Conservation (phyloP, 2,113 vertebrate species). For the Arizona elegans region DNA sequence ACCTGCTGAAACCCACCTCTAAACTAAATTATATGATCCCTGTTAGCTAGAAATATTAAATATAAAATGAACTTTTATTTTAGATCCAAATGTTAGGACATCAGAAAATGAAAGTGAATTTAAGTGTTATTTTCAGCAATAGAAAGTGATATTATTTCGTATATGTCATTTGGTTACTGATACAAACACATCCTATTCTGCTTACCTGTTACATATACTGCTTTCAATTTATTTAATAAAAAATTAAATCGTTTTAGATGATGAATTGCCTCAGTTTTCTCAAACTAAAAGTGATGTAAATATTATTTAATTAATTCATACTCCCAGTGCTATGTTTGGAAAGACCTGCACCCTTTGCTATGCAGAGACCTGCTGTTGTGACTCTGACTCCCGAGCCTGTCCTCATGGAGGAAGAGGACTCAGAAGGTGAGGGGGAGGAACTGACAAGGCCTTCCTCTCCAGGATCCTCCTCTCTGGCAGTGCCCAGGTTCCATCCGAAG, state of each 20-base stretch:
- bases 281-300: not conserved
- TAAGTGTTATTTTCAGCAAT: not conserved
- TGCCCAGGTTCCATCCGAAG: too few species aligned
- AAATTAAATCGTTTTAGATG: not conserved
- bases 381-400: too few species aligned
- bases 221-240: not conserved
- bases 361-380: too few species aligned
- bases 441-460: too few species aligned
- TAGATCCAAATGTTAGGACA: not conserved
- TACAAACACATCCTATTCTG: too few species aligned
- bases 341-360: not conserved
- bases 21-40: not conserved
- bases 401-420: too few species aligned
- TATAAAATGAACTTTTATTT: not conserved
- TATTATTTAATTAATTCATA: not conserved
- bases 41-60: not conserved
- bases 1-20: too few species aligned
- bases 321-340: not conserved
- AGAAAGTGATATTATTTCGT: not conserved
- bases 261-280: not conserved
- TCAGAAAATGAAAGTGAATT: not conserved
- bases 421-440: too few species aligned
- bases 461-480: too few species aligned
- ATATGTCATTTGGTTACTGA: not conserved
- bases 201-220: not conserved